phyloP scores from a whole-genome alignment of 37 sponge, comb jelly and placozoan species.

The Beroe forskalii region DNA sequence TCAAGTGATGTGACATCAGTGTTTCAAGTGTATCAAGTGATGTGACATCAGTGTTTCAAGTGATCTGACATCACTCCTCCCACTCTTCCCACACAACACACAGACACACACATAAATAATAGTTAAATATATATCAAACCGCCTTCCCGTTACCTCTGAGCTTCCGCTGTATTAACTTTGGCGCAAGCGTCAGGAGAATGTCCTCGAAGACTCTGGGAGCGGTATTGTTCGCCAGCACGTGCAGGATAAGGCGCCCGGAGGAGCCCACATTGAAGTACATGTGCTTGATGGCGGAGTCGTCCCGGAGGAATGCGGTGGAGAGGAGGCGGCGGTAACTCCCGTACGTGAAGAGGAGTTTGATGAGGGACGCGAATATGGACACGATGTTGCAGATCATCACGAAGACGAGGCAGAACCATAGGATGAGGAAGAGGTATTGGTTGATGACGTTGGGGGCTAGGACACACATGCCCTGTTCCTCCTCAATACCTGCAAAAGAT shows the following conservation, averaged over 20 bases:
- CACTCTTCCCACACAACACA: no score
- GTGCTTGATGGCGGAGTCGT: slow-evolving; percentile 21
- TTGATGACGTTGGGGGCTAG: slow-evolving; percentile 48
- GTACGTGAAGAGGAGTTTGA: slow-evolving; percentile 47
- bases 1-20: no score
- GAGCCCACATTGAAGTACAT: slow-evolving; percentile 26
- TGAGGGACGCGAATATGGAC: slow-evolving; percentile 40
- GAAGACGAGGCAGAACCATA: slow-evolving; percentile 31
- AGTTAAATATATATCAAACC: no score
- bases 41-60: no score
- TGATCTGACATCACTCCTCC: no score
- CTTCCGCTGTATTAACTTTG: background rate
- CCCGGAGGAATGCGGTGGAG: slow-evolving; percentile 27
- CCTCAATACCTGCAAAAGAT: slow-evolving; percentile 34
- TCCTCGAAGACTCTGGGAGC: slow-evolving; percentile 34
- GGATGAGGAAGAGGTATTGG: background rate
- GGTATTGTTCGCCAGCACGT: slow-evolving; percentile 11
- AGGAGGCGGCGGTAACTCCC: slow-evolving; percentile 33
- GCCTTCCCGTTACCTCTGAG: slow-evolving; percentile 38
- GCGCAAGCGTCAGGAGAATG: slow-evolving; percentile 33
- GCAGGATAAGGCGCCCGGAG: background rate
- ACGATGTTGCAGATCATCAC: slow-evolving; percentile 34
- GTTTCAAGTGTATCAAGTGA: no score
- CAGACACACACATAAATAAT: no score
- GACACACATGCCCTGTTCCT: slow-evolving; percentile 49